Evolutionary conservation across 64 coral and sea anemone genomes (phyloP), one percentile per base, ranked within the genome.

Genomic region (Acropora yongei): DNA sequence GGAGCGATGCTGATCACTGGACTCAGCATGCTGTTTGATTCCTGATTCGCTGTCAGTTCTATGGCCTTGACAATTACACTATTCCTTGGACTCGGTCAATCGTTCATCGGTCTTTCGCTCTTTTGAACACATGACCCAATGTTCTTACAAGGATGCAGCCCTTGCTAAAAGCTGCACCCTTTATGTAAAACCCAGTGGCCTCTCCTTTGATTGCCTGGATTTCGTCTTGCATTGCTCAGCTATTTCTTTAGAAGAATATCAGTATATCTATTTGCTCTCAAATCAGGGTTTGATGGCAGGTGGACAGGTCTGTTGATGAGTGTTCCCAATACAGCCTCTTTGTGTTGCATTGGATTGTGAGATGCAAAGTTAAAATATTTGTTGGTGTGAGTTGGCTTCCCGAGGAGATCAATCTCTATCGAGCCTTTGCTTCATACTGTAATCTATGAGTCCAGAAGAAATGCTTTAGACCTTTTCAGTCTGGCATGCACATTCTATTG

Each of bases 311-410:
- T 74, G 18, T 74, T 74, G 19, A 74, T 17, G n/a, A 74, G 71
- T 10, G 18, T 74, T 74, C 2, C 7, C 71, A 74, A 17, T 41
- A 74, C 71, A 39, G 19, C 71, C 40, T 74, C 71, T 74, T 74
- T 74, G 71, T 74, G 71, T 74, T 74, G 14, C n/a, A 74, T 6
- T n/a, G 71, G 71, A 39, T 74, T 74, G 71, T 55, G 51, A 55
- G 51, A 55, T 55, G 51, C 51, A 5, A 74, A 74, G 71, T 74
- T 1, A 74, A 43, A 2, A 2, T 74, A 43, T 41, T 74, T 74
- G 40, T 74, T 19, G 0, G 71, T 18, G 18, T 74, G 71, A 8
- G 18, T 74, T 39, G 6, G 8, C 2, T 74, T 74, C 40, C 71
- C 41, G 8, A 4, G 9, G 71, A 74, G 18, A 19, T 74, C 71